These are phyloP conservation scores for Creontiades dilutus DNA, from an alignment of 2,888 invertebrate genomes.

Conservation along the genomic window DNA sequence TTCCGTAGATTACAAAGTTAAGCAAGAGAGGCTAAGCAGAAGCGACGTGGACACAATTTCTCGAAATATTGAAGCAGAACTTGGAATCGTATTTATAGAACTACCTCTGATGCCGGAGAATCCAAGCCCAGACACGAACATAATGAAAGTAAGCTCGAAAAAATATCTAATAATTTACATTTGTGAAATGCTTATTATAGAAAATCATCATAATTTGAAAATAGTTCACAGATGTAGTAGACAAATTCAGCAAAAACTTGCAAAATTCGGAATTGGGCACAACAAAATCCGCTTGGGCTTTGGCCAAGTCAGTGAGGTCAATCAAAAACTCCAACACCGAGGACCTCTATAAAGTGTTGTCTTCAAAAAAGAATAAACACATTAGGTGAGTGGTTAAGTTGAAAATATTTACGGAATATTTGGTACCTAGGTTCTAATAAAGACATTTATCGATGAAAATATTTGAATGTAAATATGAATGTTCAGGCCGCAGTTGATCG, in stretches of 20 bases:
- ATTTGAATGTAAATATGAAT: neutral
- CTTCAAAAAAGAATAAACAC: constrained; percentile 69
- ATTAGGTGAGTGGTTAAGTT: constrained; percentile 62
- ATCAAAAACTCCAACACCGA: constrained; percentile 82
- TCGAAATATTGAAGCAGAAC: constrained; percentile 9
- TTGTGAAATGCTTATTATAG: neutral
- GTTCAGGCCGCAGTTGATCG: constrained; percentile 83
- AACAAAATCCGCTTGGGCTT: constrained; percentile 83
- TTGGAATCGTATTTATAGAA: constrained; percentile 48
- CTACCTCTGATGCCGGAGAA: neutral
- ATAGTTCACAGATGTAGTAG: constrained; percentile 78
- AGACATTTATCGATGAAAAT: neutral
- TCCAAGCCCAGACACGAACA: constrained; percentile 14
- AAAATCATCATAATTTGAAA: neutral
- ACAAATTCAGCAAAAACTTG: constrained; percentile 81
- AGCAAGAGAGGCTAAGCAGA: constrained; percentile 34
- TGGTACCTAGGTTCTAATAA: no score
- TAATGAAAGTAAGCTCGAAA: constrained; percentile 50
- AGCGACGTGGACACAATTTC: neutral
- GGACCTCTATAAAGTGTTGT: constrained; percentile 81
- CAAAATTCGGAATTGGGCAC: constrained; percentile 82
- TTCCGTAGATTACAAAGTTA: constrained; percentile 1
- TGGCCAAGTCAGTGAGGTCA: constrained; percentile 83
- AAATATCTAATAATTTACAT: neutral
- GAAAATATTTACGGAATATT: neutral